Evolutionary conservation across 2,113 vertebrate species (phyloP), one percentile per base, ranked within the genome.

Genomic region (Panurus biarmicus): DNA sequence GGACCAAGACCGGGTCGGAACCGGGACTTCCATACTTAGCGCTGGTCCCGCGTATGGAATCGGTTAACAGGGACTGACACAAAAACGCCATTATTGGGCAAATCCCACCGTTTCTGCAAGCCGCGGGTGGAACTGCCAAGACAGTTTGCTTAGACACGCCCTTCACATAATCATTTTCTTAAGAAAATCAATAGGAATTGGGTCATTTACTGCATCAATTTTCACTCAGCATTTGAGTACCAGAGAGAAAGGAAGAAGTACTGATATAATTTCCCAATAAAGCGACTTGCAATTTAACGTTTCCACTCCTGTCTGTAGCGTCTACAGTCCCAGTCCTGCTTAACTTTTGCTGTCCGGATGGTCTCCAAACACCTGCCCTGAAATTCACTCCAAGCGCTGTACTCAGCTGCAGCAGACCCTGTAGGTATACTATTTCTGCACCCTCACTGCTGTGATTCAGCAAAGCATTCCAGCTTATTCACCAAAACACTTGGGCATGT

Each of bases 211-310:
- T 23, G 51, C 23, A 42, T 8, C 40, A 7, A 33, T 22, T 60
- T 64, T 69, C 48, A 50, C 36, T 18, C 4, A 1, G 23, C 15
- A 24, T 26, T 31, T 7, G 33, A 58, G 4, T 17, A 31, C 3
- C 4, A 2, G 21, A 19, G 24, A 78, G 44, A 35, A 50, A n/a
- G 14, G 5, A 53, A 57, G 3, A 67, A 36, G 31, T 15, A 33
- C 40, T 2, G 10, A 3, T 33, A n/a, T 66, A n/a, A 48, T 57
- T 75, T 64, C 53, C 22, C 62, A 38, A 48, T 7, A 1, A 60
- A 44, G 26, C 2, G 2, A 12, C 42, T 57, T 16, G 23, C 45
- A 44, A 12, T 2, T 20, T 21, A 51, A 17, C 2, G 0, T 44
- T 75, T 71, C 33, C 35, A 2, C 20, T 61, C 18, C 26, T 22